Conservation (phyloP, 2,888 invertebrate genomes). For the Bombyx huttoni region DNA sequence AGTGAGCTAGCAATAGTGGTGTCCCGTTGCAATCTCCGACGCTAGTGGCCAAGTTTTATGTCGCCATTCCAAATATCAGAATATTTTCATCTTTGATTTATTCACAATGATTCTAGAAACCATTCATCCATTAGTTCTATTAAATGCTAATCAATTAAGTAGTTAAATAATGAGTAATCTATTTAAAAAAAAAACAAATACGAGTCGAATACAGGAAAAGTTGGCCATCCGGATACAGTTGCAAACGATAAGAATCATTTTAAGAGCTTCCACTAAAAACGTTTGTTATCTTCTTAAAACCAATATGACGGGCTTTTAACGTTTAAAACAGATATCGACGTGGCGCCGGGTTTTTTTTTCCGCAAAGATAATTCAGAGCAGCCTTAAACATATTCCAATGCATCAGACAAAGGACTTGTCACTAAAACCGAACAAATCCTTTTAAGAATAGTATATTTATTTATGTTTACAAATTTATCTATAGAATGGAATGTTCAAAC, state of each 20-base stretch:
- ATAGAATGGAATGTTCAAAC: no score
- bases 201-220: slow-evolving; percentile 33
- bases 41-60: neutral
- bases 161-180: neutral
- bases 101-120: no score
- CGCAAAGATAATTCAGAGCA: slow-evolving; percentile 8
- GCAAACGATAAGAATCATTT: slow-evolving; percentile 31
- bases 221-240: slow-evolving; percentile 26
- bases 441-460: no score
- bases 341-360: slow-evolving; percentile 49
- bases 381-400: slow-evolving; percentile 6
- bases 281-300: slow-evolving; percentile 29
- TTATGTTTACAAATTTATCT: no score
- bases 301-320: slow-evolving; percentile 21
- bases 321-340: slow-evolving; percentile 24
- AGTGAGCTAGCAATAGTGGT: slow-evolving; percentile 27
- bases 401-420: neutral
- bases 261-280: slow-evolving; percentile 34
- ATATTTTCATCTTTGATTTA: no score
- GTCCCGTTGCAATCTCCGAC: slow-evolving; percentile 37
- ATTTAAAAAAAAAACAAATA: slow-evolving; percentile 5
- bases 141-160: neutral
- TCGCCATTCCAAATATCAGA: neutral
- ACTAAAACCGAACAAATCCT: no score
- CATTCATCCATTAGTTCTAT: no score